A percentile compares a stretch with the other conserved stretches of the same genome.
phyloP scores from a whole-genome alignment of 2,797 vertebrate species.

The Coregonus sp. region DNA sequence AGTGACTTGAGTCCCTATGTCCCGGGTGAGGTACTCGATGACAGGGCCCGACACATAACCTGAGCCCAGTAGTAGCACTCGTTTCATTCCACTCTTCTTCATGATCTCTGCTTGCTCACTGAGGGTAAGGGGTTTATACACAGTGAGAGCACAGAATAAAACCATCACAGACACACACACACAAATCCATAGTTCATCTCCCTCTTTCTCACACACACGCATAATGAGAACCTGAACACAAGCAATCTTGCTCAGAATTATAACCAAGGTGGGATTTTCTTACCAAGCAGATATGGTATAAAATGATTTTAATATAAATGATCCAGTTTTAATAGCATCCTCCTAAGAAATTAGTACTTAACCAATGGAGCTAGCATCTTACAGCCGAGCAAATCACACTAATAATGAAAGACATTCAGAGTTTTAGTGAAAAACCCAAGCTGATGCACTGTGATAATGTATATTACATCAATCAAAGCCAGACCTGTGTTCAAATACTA shows the following conservation, averaged over 20 bases:
- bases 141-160: neutral
- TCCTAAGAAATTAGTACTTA: neutral
- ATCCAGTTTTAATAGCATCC: neutral
- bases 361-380: too few relatives aligned
- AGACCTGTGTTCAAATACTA: neutral
- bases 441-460: neutral
- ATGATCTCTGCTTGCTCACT: constrained; percentile 66
- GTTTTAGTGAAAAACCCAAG: neutral
- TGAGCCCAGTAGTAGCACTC: constrained; percentile 83
- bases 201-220: too few relatives aligned
- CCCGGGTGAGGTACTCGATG: constrained; percentile 90
- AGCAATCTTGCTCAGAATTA: neutral
- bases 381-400: neutral
- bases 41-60: constrained; percentile 93
- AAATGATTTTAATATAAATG: constrained; percentile 26
- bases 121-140: neutral
- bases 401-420: neutral
- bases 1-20: constrained; percentile 82
- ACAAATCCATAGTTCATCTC: too few relatives aligned
- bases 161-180: too few relatives aligned
- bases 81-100: constrained; percentile 13
- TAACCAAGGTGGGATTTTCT: neutral
- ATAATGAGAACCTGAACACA: neutral
- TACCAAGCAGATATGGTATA: neutral
- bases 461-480: neutral